Percentiles rank a stretch among this genome's conserved stretches.
Conservation (phyloP, 2,797 vertebrate species). For the Cyprinodon diabolis region DNA sequence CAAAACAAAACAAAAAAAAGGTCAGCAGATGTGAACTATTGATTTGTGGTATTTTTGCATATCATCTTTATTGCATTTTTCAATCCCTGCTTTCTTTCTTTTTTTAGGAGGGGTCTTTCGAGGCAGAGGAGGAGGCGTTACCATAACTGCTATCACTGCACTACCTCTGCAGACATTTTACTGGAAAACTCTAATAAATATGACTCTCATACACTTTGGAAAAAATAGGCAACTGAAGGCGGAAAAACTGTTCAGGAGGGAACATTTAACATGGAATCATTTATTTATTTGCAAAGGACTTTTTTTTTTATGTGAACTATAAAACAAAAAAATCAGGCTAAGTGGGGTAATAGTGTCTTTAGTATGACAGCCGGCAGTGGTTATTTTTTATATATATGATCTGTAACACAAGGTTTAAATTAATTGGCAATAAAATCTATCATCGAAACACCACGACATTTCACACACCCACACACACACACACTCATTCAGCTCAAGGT, state of each 20-base stretch:
- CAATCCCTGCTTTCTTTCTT: slow-evolving; percentile 39
- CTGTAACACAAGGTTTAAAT: slow-evolving; percentile 62
- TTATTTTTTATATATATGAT: slow-evolving; percentile 43
- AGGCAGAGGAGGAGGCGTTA: slow-evolving; percentile 39
- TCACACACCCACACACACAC: slow-evolving; percentile 34
- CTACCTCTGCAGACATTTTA: slow-evolving; percentile 36
- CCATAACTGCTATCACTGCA: slow-evolving; percentile 40
- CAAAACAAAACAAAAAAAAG: not conserved
- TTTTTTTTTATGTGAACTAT: not conserved
- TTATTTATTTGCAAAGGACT: not conserved
- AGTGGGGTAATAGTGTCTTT: slow-evolving; percentile 35
- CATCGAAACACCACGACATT: slow-evolving; percentile 43
- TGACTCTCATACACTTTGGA: slow-evolving; percentile 62
- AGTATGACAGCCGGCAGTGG: slow-evolving; percentile 55
- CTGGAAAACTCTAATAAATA: slow-evolving; percentile 68
- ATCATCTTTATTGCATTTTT: slow-evolving; percentile 77
- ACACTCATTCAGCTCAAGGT: slow-evolving; percentile 61
- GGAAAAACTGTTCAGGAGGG: slow-evolving; percentile 50
- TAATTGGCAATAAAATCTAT: slow-evolving; percentile 67
- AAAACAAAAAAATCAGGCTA: slow-evolving; percentile 20
- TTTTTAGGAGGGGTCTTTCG: slow-evolving; percentile 29
- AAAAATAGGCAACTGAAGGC: slow-evolving; percentile 49
- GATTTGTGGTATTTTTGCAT: slow-evolving; percentile 72
- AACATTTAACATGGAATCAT: slow-evolving; percentile 13
- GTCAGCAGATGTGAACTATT: slow-evolving; percentile 61